A percentile compares a stretch with the other conserved stretches of the same genome.
These are phyloP conservation scores for Nixonia krombeini DNA, from an alignment of 1,140 invertebrate species.

Conservation along the genomic window DNA sequence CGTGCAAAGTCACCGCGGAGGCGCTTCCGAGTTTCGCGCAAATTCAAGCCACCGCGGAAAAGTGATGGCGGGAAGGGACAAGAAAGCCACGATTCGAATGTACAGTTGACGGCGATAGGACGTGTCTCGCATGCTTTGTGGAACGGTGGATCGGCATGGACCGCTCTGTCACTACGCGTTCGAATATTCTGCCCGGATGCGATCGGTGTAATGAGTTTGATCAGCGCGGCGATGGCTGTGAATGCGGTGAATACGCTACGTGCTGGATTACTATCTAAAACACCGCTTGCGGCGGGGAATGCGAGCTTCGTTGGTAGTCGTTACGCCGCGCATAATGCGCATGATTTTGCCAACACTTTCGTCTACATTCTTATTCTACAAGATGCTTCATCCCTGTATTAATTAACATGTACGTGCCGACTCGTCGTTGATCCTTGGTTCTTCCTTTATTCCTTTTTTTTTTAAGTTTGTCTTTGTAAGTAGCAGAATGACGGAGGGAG, in stretches of 20 bases:
- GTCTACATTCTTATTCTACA: slow-evolving; percentile 35
- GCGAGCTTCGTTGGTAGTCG: slow-evolving; percentile 28
- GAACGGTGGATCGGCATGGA: no score
- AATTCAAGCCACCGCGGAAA: background rate
- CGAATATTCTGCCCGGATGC: slow-evolving; percentile 31
- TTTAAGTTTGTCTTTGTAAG: no score
- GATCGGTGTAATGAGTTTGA: slow-evolving; percentile 34
- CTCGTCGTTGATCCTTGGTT: slow-evolving; percentile 28
- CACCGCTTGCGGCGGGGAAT: slow-evolving; percentile 16
- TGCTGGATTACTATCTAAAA: slow-evolving; percentile 24
- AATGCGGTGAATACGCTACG: background rate
- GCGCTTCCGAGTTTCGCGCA: background rate
- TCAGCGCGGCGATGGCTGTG: slow-evolving; percentile 12
- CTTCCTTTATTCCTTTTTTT: no score
- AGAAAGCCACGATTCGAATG: background rate
- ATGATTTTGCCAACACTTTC: slow-evolving; percentile 38
- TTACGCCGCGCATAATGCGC: no score
- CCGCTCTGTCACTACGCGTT: slow-evolving; percentile 10
- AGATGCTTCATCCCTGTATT: slow-evolving; percentile 4
- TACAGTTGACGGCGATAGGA: no score
- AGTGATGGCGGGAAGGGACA: background rate
- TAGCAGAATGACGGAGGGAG: no score
- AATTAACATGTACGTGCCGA: slow-evolving; percentile 43
- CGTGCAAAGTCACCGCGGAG: no score
- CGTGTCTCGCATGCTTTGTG: no score